Evolutionary conservation across 2,888 invertebrate genomes (phyloP), one percentile per base, ranked within the genome.

Genomic region (Xanthorhoe spadicearia): DNA sequence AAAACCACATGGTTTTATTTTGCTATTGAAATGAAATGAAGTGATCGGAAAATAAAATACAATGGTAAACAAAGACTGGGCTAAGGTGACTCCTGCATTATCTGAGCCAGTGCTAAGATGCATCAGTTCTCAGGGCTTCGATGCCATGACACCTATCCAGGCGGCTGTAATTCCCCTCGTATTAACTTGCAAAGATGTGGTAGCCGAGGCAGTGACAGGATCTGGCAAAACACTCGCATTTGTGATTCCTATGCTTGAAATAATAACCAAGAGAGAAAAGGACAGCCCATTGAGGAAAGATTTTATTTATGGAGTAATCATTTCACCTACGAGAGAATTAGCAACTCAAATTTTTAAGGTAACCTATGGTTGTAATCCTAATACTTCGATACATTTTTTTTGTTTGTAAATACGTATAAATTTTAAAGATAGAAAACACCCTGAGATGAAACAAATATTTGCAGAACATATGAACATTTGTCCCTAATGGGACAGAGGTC

Each of bases 161-260:
- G 96, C 97, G 4, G 97, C 98, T 0, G 96, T 97, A 61, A 98
- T 99, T 79, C 98, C 98, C 0, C 92, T 98, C 61, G 93, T 99
- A 59, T 85, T 99, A 60, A 95, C 95, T 8, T 97, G 97, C 77
- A 99, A 99, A 88, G 99, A 99, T 94, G 98, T 99, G 13, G 98
- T 98, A 0, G 99, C 97, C 0, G 99, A 99, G 89, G 99, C 99
- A 3, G 98, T 99, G 0, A 99, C 99, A 0, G 99, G 99, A 3
- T 99, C 99, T 72, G 99, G 99, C 0, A 99, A 99, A 92, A 99
- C 99, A 0, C 89, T 99, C 48, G 98, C 99, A 0, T 99, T 99
- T 87, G 91, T 99, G 10, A 95, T 99, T 51, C 99, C 99, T 0
- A 86, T 98, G 79, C 80, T 99, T 57, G 98, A 99, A 91, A 95